Evolutionary conservation across 2,888 invertebrate species (phyloP), one percentile per base, ranked within the genome.

Genomic region (Machimus rusticus): DNA sequence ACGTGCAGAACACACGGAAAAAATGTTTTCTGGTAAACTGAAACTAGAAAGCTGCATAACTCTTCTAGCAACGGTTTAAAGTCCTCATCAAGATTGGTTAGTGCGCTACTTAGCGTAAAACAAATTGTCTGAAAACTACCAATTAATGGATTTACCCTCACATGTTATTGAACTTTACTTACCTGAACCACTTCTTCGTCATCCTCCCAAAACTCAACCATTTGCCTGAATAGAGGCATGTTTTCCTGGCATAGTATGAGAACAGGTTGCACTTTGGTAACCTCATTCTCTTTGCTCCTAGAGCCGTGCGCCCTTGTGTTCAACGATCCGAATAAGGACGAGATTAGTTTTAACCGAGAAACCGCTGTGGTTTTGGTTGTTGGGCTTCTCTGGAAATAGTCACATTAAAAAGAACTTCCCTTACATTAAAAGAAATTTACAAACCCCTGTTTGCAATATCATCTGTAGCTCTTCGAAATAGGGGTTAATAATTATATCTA

Each of bases 1-100:
- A 97, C 94, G 89, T 96, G 95, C 78, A 97, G 91, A 0, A 96
- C 95, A 9, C 95, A 93, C 1, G 95, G 94, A 90, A 96, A 95
- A 5, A 96, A 96, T 87, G 94, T 94, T 16, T 94, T 94, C 90
- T 95, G 93, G 91, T 96, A 96, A 76, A 96, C 95, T 87, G 94
- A 94, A 37, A 95, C 93, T 78, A 96, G 94, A 87, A 97, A 94
- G 89, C 95, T 94, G 5, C 96, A 94, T 37, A 97, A 94, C 90
- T 96, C 95, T 55, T 94, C 94, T 74, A 96, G 92, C 89, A 97
- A 93, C 0, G 96, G 95, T 88, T 95, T 93, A 90, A 95, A 95
- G 88, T 96, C 95, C 88, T 95, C 95, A 93, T 96, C 93, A 87
- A 97, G 92, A 74, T 96, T 95, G 0, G 95, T 94, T 16, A 97